Percentiles rank a stretch among this genome's conserved stretches.
Conservation (phyloP, 2,797 vertebrate genomes). For the Cirrhinus molitorella region DNA sequence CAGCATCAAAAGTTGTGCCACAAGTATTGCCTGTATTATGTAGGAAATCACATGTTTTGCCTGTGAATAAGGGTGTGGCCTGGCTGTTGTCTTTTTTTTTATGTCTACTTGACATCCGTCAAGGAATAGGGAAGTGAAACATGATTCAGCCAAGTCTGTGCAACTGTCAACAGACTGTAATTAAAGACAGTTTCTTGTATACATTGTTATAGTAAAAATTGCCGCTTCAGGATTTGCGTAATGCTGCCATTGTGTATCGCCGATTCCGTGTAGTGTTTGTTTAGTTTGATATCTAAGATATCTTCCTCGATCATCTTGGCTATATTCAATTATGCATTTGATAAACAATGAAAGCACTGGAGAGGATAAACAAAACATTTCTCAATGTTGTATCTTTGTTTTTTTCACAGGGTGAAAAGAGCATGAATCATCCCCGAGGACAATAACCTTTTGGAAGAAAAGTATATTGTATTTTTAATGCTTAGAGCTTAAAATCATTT, state of each 20-base stretch:
- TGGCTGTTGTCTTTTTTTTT: constrained; percentile 17
- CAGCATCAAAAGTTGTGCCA: constrained; percentile 3
- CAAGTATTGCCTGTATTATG: not conserved
- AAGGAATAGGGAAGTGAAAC: constrained; percentile 61
- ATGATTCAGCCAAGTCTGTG: constrained; percentile 43
- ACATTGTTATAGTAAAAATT: constrained; percentile 2
- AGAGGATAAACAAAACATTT: not conserved
- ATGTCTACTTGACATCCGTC: constrained; percentile 3
- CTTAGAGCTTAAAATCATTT: not conserved
- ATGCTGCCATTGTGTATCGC: not conserved
- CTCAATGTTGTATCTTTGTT: not conserved
- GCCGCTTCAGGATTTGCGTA: not conserved
- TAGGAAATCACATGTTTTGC: constrained; percentile 15
- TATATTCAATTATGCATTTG: constrained; percentile 10
- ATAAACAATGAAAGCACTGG: not conserved
- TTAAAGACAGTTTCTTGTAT: constrained; percentile 14
- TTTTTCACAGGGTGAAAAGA: constrained; percentile 24
- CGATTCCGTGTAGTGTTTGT: not conserved
- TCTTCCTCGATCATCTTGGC: constrained; percentile 1
- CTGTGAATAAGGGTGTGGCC: constrained; percentile 43
- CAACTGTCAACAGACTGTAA: constrained; percentile 10
- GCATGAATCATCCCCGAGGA: not conserved
- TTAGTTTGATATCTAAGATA: constrained; percentile 6
- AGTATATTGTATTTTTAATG: not conserved
- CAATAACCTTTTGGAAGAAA: not conserved